These are phyloP conservation scores for Dryoscopus gambensis DNA, from an alignment of 2,113 vertebrate genomes.

Conservation along the genomic window DNA sequence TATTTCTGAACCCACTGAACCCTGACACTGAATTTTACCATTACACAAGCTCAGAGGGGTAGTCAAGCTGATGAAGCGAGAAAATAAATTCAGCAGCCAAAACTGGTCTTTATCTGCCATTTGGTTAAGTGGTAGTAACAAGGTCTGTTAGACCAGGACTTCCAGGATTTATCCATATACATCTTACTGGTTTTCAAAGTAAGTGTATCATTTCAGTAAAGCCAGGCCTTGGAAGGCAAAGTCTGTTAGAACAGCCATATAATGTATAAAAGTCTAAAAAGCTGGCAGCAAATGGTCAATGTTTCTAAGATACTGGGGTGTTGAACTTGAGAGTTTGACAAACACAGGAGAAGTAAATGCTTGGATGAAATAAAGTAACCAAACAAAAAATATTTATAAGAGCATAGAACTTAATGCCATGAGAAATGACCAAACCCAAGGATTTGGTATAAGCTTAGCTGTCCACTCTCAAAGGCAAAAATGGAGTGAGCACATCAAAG, in stretches of 20 bases:
- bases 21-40: neutral
- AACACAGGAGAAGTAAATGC: neutral
- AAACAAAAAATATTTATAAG: neutral
- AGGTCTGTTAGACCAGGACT: neutral
- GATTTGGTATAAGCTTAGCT: neutral
- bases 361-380: neutral
- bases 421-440: neutral
- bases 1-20: neutral
- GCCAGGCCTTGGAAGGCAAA: neutral
- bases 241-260: neutral
- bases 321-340: neutral
- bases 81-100: neutral
- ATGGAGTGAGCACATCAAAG: neutral
- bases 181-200: neutral
- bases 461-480: neutral
- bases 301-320: rapidly evolving
- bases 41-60: neutral
- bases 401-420: neutral
- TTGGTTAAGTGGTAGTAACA: neutral
- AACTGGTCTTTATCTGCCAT: neutral
- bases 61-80: neutral
- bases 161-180: neutral
- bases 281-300: neutral
- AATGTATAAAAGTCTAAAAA: neutral
- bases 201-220: neutral